Evolutionary conservation across 2,113 vertebrate species (phyloP).

Genomic region (Halcyon senegalensis): DNA sequence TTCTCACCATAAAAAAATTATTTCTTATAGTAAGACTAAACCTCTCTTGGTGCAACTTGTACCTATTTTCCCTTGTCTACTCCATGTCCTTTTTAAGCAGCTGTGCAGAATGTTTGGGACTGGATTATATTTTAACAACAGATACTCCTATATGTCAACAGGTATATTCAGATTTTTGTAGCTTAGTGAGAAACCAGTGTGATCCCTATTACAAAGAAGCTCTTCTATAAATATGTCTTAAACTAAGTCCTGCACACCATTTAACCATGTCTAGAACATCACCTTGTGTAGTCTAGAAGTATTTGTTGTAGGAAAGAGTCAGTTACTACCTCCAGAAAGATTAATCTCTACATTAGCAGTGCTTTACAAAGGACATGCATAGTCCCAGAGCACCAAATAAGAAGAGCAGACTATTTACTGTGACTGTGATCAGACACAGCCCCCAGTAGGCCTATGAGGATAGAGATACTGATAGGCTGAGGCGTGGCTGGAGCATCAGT

Average conservation of each 20-base stretch:
- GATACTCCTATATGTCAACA: not conserved
- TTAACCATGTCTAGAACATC: not conserved
- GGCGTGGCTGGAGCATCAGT: not conserved
- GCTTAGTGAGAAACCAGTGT: not conserved
- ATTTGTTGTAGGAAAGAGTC: not conserved
- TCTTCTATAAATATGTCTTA: not conserved
- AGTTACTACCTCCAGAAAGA: not conserved
- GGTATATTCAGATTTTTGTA: rapidly evolving
- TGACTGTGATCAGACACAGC: not conserved
- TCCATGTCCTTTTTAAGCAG: not conserved
- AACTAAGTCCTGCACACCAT: not conserved
- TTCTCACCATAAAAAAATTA: not conserved
- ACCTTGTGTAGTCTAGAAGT: not conserved
- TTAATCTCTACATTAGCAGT: not conserved
- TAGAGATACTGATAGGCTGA: not conserved
- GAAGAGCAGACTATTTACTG: not conserved
- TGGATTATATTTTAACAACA: not conserved
- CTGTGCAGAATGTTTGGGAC: not conserved
- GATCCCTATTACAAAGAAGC: not conserved
- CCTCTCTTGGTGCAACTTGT: not conserved
- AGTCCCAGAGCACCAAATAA: not conserved
- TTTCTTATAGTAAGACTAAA: not conserved
- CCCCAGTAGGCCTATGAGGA: too few relatives aligned
- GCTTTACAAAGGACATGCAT: rapidly evolving
- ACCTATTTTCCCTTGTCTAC: not conserved